Evolutionary conservation across 2,888 invertebrate genomes (phyloP), one percentile per base, ranked within the genome.

Genomic region (Pherbina coryleti): DNA sequence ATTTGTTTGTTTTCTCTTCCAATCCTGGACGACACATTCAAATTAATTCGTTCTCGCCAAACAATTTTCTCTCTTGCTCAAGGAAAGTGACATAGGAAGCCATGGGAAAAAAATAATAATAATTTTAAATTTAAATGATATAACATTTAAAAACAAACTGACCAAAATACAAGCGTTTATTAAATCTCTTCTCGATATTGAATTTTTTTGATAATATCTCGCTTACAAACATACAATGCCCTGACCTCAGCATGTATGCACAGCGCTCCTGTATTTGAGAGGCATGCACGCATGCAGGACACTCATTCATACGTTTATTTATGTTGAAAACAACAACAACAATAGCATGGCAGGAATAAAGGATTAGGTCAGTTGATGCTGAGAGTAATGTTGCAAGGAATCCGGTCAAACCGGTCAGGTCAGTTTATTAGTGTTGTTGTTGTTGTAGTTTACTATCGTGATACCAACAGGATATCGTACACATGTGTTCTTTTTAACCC

Each of bases 391-490:
- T 31, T 31, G 3, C 53, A 70, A 55, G 67, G 70, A 70, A 53
- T 70, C 70, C 31, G 53, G 70, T 70, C 70, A 70, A 70, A 70
- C 70, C 70, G 70, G 70, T 70, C 25, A 31, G 70, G 70, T 70
- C 70, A 70, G 70, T 53, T 70, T 31, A 9, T 51, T 28, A 8
- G 70, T 44, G 44, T 34, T 28, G 31, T 34, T 34, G 34, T n/a
- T 25, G 11, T 62, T 28, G 67, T 67, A 3, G 22, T 67, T 19
- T 44, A 22, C 22, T 44, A 22, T 67, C 19, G 22, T 44, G 53
- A 17, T 11, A 25, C 14, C 2, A 25, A 31, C 14, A 9, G 53
- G n/a, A 70, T 55, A 55, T 34, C 53, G 53, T 31, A 19, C 70
- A 70, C 70, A 70, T 70, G 53, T 70, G 31, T 44, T 60, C 25